Evolutionary conservation across 1,140 invertebrate genomes (phyloP).

Genomic region (Danaus plexippus): DNA sequence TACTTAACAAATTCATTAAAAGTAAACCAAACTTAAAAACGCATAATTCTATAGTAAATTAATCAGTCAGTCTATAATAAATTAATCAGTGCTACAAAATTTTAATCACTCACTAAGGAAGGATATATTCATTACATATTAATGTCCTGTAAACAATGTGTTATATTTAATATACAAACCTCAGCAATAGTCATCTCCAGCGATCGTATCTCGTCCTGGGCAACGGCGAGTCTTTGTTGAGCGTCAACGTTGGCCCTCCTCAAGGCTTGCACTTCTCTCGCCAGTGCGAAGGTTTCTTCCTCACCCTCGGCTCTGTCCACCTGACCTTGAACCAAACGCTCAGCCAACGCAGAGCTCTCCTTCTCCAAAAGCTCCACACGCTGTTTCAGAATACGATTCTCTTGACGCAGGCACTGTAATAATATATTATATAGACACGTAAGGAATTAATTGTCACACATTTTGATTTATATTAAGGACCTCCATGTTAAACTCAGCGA

Average conservation of each 20-base stretch:
- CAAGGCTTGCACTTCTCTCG: conserved; percentile 60
- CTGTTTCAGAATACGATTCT: conserved; percentile 94
- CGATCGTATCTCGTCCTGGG: conserved; percentile 86
- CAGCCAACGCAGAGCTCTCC: conserved; percentile 90
- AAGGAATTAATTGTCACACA: no score
- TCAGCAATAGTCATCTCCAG: conserved; percentile 62
- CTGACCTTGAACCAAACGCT: conserved; percentile 95
- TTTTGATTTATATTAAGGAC: no score
- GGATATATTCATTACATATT: no score
- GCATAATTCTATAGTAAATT: no score
- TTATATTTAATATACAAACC: conserved; percentile 19
- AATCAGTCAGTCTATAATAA: no score
- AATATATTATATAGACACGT: not conserved
- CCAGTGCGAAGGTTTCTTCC: conserved; percentile 81
- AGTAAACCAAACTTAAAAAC: no score
- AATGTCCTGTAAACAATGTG: no score
- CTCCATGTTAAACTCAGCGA: no score
- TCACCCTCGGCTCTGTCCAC: conserved; percentile 95
- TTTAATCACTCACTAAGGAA: no score
- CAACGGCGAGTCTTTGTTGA: conserved; percentile 86
- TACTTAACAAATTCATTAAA: no score
- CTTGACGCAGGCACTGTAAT: conserved; percentile 89
- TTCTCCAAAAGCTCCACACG: conserved; percentile 95
- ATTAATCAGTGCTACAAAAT: no score
- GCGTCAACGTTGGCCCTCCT: conserved; percentile 73